These are phyloP conservation scores for Paedocypris sp. DNA, from an alignment of 2,113 vertebrate genomes.

Conservation along the genomic window DNA sequence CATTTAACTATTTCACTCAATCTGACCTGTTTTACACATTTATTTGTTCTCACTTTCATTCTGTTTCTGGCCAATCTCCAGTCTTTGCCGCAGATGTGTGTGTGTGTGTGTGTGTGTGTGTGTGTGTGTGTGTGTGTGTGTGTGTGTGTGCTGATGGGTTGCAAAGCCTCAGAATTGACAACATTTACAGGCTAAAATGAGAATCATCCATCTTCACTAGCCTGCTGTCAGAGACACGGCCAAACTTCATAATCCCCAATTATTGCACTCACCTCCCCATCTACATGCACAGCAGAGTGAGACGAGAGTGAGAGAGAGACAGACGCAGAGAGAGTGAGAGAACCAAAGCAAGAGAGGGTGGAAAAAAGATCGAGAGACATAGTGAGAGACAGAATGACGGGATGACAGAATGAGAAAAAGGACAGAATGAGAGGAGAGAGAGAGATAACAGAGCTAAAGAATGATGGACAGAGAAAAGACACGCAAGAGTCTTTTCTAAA, in stretches of 20 bases:
- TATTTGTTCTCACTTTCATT: constrained; percentile 28
- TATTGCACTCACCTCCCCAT: constrained; percentile 79
- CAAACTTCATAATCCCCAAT: constrained; percentile 99
- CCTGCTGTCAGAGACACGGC: constrained; percentile 92
- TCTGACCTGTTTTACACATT: too few relatives aligned
- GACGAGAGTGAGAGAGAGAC: too few relatives aligned
- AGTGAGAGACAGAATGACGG: too few relatives aligned
- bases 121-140: constrained; percentile 2
- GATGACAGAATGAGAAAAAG: too few relatives aligned
- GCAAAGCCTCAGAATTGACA: constrained; percentile 99
- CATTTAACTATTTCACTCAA: too few relatives aligned
- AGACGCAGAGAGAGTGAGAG: too few relatives aligned
- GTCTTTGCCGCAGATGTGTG: constrained; percentile 76
- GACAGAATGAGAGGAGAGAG: too few relatives aligned
- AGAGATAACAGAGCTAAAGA: too few relatives aligned
- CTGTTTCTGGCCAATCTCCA: constrained; percentile 34
- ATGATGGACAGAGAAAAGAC: too few relatives aligned
- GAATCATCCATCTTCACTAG: constrained; percentile 99
- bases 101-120: constrained; percentile 43
- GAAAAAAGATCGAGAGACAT: too few relatives aligned
- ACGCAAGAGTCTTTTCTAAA: too few relatives aligned
- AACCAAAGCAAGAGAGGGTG: too few relatives aligned
- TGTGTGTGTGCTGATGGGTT: constrained; percentile 82
- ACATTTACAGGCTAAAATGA: constrained; percentile 99
- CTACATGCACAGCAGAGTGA: constrained; percentile 51